Percentiles rank a stretch among this genome's conserved stretches.
These are phyloP conservation scores for Onychomys torridus DNA, from an alignment of 2,797 vertebrate species.

Conservation along the genomic window DNA sequence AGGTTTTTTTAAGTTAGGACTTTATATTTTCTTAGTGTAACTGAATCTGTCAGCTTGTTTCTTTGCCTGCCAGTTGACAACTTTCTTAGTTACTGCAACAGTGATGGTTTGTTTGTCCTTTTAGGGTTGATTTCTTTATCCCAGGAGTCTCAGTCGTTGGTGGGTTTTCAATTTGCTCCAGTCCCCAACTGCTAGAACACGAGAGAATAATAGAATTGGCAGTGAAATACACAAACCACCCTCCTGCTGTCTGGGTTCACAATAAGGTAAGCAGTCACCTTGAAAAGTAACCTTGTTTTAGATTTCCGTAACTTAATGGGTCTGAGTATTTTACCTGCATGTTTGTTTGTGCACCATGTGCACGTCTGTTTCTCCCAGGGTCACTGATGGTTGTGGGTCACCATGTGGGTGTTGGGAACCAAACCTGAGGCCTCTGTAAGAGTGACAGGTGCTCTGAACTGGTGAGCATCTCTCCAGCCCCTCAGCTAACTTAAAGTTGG, in stretches of 20 bases:
- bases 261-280: constrained; percentile 88
- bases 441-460: background rate
- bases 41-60: constrained; percentile 18
- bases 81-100: constrained; percentile 29
- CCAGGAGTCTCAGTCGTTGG: constrained; percentile 94
- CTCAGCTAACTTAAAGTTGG: background rate
- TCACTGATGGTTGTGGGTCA: background rate
- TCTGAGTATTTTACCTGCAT: background rate
- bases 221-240: constrained; percentile 93
- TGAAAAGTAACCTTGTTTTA: background rate
- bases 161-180: constrained; percentile 98
- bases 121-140: constrained; percentile 98
- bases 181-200: constrained; percentile 91
- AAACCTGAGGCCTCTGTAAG: background rate
- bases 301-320: background rate
- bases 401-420: background rate
- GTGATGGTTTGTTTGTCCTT: constrained; percentile 60
- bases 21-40: constrained; percentile 7
- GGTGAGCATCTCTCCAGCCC: background rate
- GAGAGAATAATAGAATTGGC: constrained; percentile 95
- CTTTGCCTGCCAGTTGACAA: background rate
- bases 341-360: background rate
- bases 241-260: constrained; percentile 97
- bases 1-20: constrained; percentile 38
- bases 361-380: background rate